These are phyloP conservation scores for Pseudonaja textilis DNA, from an alignment of 2,113 vertebrate genomes.

Conservation along the genomic window DNA sequence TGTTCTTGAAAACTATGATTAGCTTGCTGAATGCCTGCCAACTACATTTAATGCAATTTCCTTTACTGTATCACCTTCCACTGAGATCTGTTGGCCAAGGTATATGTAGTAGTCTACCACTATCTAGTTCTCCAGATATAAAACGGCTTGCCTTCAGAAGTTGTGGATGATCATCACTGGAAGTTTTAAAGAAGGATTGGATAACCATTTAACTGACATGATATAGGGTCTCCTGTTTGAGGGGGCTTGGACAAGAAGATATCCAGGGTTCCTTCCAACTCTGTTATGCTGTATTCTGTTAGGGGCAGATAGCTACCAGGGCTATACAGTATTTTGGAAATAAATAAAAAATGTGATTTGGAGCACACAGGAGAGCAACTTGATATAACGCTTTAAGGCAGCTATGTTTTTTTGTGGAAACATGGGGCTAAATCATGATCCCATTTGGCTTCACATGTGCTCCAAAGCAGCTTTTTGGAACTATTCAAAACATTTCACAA, in stretches of 20 bases:
- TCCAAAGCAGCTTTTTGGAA: background rate
- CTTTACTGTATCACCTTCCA: background rate
- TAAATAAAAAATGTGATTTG: background rate
- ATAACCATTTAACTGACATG: background rate
- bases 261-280: background rate
- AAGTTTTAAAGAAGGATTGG: background rate
- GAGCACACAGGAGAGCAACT: background rate
- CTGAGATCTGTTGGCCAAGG: background rate
- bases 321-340: background rate
- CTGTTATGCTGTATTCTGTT: background rate
- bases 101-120: background rate
- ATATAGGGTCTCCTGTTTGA: background rate
- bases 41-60: background rate
- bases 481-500: background rate
- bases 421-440: background rate
- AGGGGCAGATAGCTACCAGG: background rate
- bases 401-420: background rate
- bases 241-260: background rate
- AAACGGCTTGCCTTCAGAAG: background rate
- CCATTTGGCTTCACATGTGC: background rate
- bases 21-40: background rate
- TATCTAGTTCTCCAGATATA: background rate
- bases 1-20: background rate
- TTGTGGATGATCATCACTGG: background rate
- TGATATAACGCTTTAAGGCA: background rate